Evolutionary conservation across 1,140 invertebrate species (phyloP), one percentile per base, ranked within the genome.

Genomic region (Gerris buenoi): DNA sequence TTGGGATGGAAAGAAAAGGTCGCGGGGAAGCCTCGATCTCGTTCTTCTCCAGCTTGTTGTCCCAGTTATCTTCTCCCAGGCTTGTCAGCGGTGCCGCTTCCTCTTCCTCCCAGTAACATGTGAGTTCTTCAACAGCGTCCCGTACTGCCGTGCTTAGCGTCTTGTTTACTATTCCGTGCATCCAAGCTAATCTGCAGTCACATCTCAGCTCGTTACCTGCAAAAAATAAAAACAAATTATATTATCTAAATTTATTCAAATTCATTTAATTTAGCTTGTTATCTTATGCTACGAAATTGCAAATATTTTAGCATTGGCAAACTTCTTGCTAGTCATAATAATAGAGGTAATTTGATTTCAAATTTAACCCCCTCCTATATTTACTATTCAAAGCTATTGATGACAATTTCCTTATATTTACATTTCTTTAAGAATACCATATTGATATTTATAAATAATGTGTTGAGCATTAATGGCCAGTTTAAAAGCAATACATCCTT

Each of bases 141-240:
- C 81, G 82, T 66, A 88, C 82, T 72, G 82, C 81, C 67, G 79
- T 76, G 73, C 85, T 87, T 74, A 83, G 83, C 68, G 88, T 88
- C 69, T 87, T 85, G 75, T 88, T 88, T 69, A 82, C 81, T 64
- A 90, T 76, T 57, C 78, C 79, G 76, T 87, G 85, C 76, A 89
- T 84, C 88, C 88, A 90, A 65, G 84, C 81, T 68, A 90, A 77
- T 69, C 86, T 84, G 75, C 87, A 89, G 79, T 89, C 86, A 77
- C 88, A 90, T 67, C 84, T 81, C 77, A 90, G 86, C 74, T 29
- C 27, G 25, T 66, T 66, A 2, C 65, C 65, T 66, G 58, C n/a
- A n/a, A 14, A 66, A 59, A n/a, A 61, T 13, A 60, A 46, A 46
- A 46, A 60, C 22, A 60, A 60, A 22, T 25, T 60, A 56, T 56